Evolutionary conservation across 1,140 invertebrate species (phyloP).

Genomic region (Drosophila tropicalis): DNA sequence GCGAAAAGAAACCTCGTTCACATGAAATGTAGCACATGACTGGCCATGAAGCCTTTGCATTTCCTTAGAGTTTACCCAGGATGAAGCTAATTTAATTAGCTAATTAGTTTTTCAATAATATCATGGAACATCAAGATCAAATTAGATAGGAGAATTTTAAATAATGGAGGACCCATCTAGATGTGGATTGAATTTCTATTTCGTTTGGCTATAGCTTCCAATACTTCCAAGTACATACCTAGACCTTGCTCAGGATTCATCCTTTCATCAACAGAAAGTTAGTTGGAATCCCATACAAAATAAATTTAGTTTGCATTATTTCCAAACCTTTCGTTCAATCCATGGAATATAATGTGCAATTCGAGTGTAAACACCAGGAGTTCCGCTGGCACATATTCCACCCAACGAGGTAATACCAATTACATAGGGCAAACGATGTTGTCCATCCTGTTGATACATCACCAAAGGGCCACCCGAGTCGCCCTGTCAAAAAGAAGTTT

Average conservation of each 20-base stretch:
- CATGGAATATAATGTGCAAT: slow-evolving; percentile 86
- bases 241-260: no score
- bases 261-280: no score
- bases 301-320: slow-evolving; percentile 20
- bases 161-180: no score
- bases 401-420: slow-evolving; percentile 91
- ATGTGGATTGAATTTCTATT: no score
- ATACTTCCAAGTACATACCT: no score
- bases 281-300: slow-evolving; percentile 52
- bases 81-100: not conserved
- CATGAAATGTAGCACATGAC: slow-evolving; percentile 46
- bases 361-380: slow-evolving; percentile 88
- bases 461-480: slow-evolving; percentile 89
- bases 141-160: no score
- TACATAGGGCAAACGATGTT: slow-evolving; percentile 87
- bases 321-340: slow-evolving; percentile 84
- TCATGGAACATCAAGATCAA: not conserved
- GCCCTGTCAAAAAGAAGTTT: slow-evolving; percentile 31
- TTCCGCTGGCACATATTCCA: slow-evolving; percentile 89
- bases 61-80: no score
- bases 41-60: not conserved
- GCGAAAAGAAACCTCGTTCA: slow-evolving; percentile 43
- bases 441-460: slow-evolving; percentile 86
- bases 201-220: no score
- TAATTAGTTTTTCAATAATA: not conserved